phyloP scores from a whole-genome alignment of 2,113 vertebrate genomes.

The Turdus rufiventris region DNA sequence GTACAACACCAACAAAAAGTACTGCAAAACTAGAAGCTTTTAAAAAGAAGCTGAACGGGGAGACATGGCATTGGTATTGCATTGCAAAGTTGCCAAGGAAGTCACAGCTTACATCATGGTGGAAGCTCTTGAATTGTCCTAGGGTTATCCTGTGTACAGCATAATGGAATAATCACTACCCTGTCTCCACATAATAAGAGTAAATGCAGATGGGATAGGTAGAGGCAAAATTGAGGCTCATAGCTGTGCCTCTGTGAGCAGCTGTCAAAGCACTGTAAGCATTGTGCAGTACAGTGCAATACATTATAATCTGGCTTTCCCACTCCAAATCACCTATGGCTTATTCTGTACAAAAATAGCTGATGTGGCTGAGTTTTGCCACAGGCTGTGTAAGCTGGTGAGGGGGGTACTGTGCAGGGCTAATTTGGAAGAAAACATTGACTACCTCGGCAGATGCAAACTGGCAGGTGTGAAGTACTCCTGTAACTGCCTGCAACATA shows the following conservation, averaged over 20 bases:
- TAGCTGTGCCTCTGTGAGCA: neutral
- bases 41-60: neutral
- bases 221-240: neutral
- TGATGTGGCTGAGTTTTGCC: neutral
- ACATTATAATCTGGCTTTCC: neutral
- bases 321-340: neutral
- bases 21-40: neutral
- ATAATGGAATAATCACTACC: neutral
- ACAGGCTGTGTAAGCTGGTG: neutral
- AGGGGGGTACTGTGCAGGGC: neutral
- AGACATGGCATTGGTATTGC: neutral
- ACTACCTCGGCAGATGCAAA: conserved; percentile 9
- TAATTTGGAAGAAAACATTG: neutral
- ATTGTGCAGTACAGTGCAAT: neutral
- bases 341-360: conserved; percentile 12
- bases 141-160: neutral
- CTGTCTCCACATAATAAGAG: neutral
- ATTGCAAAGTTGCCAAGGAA: neutral
- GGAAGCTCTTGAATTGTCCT: neutral
- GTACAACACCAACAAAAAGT: neutral
- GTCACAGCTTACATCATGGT: neutral
- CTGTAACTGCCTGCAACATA: neutral
- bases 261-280: conserved; percentile 15
- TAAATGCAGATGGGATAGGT: neutral
- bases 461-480: conserved; percentile 56